phyloP scores from a whole-genome alignment of 2,797 vertebrate species.

The Bradypodion ventrale region DNA sequence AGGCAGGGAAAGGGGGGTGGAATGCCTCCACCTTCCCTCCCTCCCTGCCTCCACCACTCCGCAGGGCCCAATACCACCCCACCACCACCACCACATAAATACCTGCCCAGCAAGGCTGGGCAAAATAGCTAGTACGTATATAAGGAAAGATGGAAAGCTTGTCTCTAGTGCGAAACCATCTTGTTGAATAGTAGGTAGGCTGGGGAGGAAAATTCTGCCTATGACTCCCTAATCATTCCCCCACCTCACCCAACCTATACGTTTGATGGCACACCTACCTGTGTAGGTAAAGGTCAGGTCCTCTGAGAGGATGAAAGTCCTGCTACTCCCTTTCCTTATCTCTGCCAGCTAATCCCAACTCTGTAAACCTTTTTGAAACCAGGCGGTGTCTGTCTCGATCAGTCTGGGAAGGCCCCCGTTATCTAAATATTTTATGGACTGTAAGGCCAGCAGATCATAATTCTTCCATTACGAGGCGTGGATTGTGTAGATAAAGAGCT shows the following conservation, averaged over 20 bases:
- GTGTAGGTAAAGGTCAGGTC: neutral
- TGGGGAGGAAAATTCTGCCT: neutral
- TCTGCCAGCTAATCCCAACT: constrained; percentile 1
- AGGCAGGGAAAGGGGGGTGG: too few species aligned
- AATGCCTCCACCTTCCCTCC: too few species aligned
- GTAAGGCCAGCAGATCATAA: constrained; percentile 9
- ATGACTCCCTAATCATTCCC: neutral
- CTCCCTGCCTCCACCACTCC: too few species aligned
- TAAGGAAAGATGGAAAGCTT: too few species aligned
- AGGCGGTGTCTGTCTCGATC: neutral
- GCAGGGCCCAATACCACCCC: too few species aligned
- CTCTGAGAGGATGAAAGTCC: neutral
- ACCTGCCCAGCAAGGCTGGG: too few species aligned
- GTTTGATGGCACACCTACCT: too few species aligned
- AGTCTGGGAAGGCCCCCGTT: neutral
- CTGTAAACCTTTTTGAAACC: constrained; percentile 5
- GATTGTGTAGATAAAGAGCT: neutral
- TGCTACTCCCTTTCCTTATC: neutral
- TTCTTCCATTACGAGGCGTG: neutral
- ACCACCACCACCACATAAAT: too few species aligned
- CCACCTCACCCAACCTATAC: too few species aligned
- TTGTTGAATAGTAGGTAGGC: neutral
- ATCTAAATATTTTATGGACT: constrained; percentile 35
- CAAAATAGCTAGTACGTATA: too few species aligned
- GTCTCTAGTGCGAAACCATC: too few species aligned